Percentiles rank a stretch among this genome's conserved stretches.
Conservation (phyloP, 2,888 invertebrate species). For the Fissipunctia ypsillon region DNA sequence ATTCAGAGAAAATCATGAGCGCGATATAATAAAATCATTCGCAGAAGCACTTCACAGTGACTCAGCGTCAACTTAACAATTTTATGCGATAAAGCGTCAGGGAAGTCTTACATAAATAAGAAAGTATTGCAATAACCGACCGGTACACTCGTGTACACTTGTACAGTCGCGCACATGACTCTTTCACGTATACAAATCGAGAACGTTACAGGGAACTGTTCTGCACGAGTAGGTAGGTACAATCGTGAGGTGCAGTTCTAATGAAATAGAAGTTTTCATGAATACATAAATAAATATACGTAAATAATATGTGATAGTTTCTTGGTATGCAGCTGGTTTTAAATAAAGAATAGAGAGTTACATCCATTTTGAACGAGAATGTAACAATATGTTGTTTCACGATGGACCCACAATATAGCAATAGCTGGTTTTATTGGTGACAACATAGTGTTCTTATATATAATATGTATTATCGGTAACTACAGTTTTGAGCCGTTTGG, state of each 20-base stretch:
- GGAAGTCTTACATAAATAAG: slow-evolving; percentile 38
- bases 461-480: too few species aligned
- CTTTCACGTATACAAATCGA: slow-evolving; percentile 33
- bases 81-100: slow-evolving; percentile 21
- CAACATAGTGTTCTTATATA: neutral
- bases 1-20: neutral
- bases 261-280: neutral
- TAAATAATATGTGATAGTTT: neutral
- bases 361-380: neutral
- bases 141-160: slow-evolving; percentile 13
- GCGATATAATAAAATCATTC: slow-evolving; percentile 1
- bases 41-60: slow-evolving; percentile 9
- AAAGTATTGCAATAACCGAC: slow-evolving; percentile 36
- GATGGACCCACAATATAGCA: neutral
- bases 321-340: neutral
- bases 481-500: too few species aligned
- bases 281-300: neutral
- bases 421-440: neutral
- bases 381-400: neutral
- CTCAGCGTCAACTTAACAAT: slow-evolving; percentile 34
- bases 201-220: slow-evolving; percentile 13
- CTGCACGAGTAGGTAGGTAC: slow-evolving; percentile 12
- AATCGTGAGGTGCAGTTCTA: neutral
- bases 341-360: neutral
- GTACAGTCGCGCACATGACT: slow-evolving; percentile 12